A percentile compares a stretch with the other conserved stretches of the same genome.
phyloP scores from a whole-genome alignment of 2,113 vertebrate species.

The Siphamia tubifer region DNA sequence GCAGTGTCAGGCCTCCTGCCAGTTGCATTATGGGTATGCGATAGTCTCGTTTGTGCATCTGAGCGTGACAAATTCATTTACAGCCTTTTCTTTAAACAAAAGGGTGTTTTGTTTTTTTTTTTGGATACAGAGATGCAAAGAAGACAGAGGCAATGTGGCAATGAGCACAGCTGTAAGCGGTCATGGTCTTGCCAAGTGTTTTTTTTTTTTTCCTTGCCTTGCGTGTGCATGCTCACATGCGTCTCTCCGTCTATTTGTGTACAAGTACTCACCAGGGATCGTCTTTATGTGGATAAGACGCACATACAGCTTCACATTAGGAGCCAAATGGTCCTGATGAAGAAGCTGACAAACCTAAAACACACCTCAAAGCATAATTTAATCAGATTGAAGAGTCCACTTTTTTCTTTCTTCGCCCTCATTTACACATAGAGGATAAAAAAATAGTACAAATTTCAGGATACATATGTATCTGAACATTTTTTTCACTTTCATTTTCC shows the following conservation, averaged over 20 bases:
- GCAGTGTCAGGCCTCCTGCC: constrained; percentile 32
- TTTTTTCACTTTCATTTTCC: no score
- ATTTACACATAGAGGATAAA: background rate
- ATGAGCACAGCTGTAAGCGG: background rate
- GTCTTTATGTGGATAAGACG: constrained; percentile 82
- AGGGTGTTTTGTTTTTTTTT: no score
- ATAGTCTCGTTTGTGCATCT: constrained; percentile 36
- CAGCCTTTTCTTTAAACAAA: constrained; percentile 5
- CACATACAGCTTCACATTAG: constrained; percentile 28
- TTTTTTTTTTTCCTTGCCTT: background rate
- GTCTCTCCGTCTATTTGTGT: constrained; percentile 25
- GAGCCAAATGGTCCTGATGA: constrained; percentile 68
- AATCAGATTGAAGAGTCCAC: background rate
- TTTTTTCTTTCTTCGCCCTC: background rate
- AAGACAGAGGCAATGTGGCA: background rate
- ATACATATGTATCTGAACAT: no score
- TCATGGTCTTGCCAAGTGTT: background rate
- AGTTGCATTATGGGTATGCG: constrained; percentile 27
- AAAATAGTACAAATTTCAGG: background rate
- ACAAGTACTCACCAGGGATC: constrained; percentile 60
- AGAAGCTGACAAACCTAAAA: constrained; percentile 11
- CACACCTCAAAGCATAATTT: background rate
- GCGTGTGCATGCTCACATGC: constrained; percentile 27
- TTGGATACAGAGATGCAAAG: background rate
- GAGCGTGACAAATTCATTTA: constrained; percentile 41